Conservation (phyloP, 2,888 invertebrate genomes). For the Athalia circularis region DNA sequence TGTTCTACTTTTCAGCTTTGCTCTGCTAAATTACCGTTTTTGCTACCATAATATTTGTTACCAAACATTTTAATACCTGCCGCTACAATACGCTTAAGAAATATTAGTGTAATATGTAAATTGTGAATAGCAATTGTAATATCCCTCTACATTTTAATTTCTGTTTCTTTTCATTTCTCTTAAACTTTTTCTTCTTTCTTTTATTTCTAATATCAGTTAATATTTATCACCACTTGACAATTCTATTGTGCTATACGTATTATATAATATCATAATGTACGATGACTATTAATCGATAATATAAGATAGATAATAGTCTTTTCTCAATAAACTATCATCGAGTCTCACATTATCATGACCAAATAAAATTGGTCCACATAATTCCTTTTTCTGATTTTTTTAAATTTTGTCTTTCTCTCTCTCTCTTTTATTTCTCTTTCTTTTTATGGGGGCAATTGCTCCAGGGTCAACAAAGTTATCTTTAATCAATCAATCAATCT, state of each 20-base stretch:
- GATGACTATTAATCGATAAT: background rate
- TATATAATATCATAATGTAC: background rate
- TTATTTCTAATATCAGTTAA: constrained; percentile 1
- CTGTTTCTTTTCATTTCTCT: constrained; percentile 4
- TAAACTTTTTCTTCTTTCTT: background rate
- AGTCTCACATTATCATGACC: constrained; percentile 1
- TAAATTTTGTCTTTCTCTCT: too few species aligned
- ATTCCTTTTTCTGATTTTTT: too few species aligned
- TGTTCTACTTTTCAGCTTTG: background rate
- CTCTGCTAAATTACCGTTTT: background rate
- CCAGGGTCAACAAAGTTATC: too few species aligned
- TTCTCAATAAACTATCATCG: background rate
- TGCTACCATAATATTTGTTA: background rate
- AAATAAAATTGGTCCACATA: constrained; percentile 20
- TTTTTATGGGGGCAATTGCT: too few species aligned
- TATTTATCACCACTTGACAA: background rate
- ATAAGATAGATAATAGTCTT: background rate
- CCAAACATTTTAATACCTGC: constrained; percentile 4
- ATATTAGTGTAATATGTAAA: constrained; percentile 7
- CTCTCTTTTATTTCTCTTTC: too few species aligned
- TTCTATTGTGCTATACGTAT: background rate
- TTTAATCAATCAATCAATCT: too few species aligned
- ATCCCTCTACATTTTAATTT: constrained; percentile 9
- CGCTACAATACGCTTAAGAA: constrained; percentile 8
- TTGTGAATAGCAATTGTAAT: background rate